Conservation (phyloP, 1,140 invertebrate species). For the Scaptodrosophila lebanonensis region DNA sequence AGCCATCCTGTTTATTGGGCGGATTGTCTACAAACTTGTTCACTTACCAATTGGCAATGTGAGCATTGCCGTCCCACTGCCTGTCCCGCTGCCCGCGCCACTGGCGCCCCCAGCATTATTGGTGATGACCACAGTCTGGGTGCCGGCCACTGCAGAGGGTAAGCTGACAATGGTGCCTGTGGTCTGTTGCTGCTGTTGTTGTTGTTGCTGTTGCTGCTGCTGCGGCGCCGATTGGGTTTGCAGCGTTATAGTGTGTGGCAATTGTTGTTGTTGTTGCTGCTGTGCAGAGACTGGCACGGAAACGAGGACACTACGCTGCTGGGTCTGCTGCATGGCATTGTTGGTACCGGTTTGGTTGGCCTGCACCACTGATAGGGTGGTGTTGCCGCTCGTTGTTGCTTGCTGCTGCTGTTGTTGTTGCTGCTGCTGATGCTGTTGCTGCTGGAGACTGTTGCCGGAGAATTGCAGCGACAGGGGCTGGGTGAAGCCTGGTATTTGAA, state of each 20-base stretch:
- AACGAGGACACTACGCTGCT: slow-evolving; percentile 56
- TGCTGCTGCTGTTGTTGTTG: slow-evolving; percentile 74
- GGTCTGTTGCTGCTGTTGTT: slow-evolving; percentile 44
- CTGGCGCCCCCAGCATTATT: slow-evolving; percentile 45
- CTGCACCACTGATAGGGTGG: slow-evolving; percentile 1
- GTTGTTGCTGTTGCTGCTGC: slow-evolving; percentile 45
- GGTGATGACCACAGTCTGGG: slow-evolving; percentile 81
- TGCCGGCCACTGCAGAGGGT: slow-evolving; percentile 68
- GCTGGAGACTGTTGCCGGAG: slow-evolving; percentile 77
- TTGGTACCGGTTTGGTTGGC: slow-evolving; percentile 5
- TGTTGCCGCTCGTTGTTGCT: slow-evolving; percentile 6
- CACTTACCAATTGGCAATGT: slow-evolving; percentile 82
- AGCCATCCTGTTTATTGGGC: too few relatives aligned
- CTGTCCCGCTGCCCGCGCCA: slow-evolving; percentile 18
- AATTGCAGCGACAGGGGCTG: slow-evolving; percentile 88
- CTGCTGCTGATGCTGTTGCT: slow-evolving; percentile 76
- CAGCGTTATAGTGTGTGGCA: slow-evolving; percentile 56
- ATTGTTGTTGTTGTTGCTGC: slow-evolving; percentile 62
- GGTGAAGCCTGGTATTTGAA: slow-evolving; percentile 86
- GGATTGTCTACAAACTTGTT: too few relatives aligned
- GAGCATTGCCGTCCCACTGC: slow-evolving; percentile 76
- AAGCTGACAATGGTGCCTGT: slow-evolving; percentile 68
- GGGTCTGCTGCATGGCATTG: slow-evolving; percentile 30
- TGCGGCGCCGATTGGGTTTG: slow-evolving; percentile 47
- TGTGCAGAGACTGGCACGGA: slow-evolving; percentile 76